Base-by-base conservation (phyloP, 2,113 vertebrate genomes). In the Calyptommatus sinebrachiatus region DNA sequence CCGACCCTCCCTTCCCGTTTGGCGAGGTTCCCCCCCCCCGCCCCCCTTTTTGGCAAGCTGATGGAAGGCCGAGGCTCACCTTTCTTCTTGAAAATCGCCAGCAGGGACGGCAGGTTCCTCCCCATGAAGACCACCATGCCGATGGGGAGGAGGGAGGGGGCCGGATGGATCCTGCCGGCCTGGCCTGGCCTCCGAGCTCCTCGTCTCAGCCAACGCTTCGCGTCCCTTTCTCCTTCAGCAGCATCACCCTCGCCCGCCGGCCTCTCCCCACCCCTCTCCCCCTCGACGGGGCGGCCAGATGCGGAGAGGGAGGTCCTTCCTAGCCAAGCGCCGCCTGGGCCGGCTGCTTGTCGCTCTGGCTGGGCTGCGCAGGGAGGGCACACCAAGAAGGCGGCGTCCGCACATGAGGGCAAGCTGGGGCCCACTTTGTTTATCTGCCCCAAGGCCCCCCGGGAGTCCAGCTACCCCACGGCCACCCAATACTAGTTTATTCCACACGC, bases 71-170 rank as follows among this genome's bases (percentile, higher is more conserved):
- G 14, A 31, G 67, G 31, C 82, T 71, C 62, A 53, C 86, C 89
- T 74, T 65, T 88, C 74, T 84, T 98, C 92, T 97, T 98, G 95
- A 98, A 98, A 91, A 97, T 87, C 65, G 96, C 95, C 79, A 98
- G 94, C 62, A 98, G 91, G 68, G 92, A 96, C 41, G 90, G 94
- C 87, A 98, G 89, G 85, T 94, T 96, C 90, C 97, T 96, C 89
- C 95, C 96, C 81, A 97, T 91, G 90, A 96, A 95, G 78, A 98
- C 94, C 90, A 99, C 97, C 98, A 99, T 99, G 86, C 73, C 88
- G 83, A 80, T 28, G 66, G 66, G 12, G 66, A 9, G 14, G 66
- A 28, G 28, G 11, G 11, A 18, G 28, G 16, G 3, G 66, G 35
- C 35, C 5, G 35, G 3, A 4, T 5, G 35, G 35, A 41, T 41